phyloP scores from a whole-genome alignment of 2,797 vertebrate genomes.

The Morelia viridis region DNA sequence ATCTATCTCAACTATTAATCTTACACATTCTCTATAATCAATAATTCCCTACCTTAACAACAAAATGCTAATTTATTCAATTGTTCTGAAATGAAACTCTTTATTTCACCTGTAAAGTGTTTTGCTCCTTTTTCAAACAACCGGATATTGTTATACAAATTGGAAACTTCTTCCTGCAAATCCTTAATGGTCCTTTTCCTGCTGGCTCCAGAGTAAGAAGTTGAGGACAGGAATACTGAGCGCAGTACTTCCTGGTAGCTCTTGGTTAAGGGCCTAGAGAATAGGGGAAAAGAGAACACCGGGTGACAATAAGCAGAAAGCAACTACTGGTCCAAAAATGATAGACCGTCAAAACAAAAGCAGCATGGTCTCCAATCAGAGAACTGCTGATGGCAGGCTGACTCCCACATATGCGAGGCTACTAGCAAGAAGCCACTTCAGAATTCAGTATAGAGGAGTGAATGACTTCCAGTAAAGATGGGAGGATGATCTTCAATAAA shows the following conservation, averaged over 20 bases:
- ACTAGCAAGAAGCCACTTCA: neutral
- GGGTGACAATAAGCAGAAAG: neutral
- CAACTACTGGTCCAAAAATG: neutral
- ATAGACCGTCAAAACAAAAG: neutral
- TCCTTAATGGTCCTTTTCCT: constrained; percentile 91
- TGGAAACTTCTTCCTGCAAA: constrained; percentile 92
- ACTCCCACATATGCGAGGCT: neutral
- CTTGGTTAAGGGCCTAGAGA: constrained; percentile 85
- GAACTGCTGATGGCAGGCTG: neutral
- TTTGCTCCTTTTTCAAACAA: constrained; percentile 92
- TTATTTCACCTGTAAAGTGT: constrained; percentile 84
- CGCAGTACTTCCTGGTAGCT: constrained; percentile 88
- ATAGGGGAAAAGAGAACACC: constrained; percentile 14
- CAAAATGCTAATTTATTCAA: neutral
- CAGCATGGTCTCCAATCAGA: too few species aligned
- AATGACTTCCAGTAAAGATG: neutral
- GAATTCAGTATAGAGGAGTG: neutral
- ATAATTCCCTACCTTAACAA: neutral
- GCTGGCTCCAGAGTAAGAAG: constrained; percentile 77
- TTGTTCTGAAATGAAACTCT: neutral
- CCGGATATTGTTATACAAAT: constrained; percentile 88
- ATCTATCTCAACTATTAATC: neutral
- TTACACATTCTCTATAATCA: neutral
- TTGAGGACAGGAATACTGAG: constrained; percentile 85
- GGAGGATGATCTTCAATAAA: neutral